Conservation (phyloP, 2,888 invertebrate genomes). For the Saturnia japonica region DNA sequence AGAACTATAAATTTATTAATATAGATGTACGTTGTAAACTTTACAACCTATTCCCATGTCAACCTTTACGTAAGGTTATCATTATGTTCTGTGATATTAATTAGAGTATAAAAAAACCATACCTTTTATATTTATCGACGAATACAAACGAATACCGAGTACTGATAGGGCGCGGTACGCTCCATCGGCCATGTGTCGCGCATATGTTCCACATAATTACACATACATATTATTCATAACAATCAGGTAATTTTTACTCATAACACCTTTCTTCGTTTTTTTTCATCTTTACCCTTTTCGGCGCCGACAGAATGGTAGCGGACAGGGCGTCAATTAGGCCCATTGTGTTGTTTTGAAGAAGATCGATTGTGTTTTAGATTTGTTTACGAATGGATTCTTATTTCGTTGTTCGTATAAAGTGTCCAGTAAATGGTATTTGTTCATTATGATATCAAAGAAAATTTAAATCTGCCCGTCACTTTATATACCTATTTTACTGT, state of each 20-base stretch:
- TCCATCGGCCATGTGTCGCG: slow-evolving; percentile 68
- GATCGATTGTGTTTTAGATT: slow-evolving; percentile 43
- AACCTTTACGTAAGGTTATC: not conserved
- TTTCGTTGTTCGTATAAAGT: slow-evolving; percentile 2
- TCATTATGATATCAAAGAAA: not conserved
- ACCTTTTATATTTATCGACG: slow-evolving; percentile 21
- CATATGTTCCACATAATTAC: slow-evolving; percentile 64
- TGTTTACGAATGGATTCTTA: slow-evolving; percentile 28
- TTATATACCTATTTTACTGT: not conserved
- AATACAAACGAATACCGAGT: slow-evolving; percentile 42
- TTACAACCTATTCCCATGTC: not conserved
- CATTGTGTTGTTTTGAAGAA: slow-evolving; percentile 43
- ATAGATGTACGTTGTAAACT: no score
- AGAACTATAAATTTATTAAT: no score
- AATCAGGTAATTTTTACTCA: slow-evolving; percentile 63
- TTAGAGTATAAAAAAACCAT: slow-evolving; percentile 20
- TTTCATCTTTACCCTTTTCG: slow-evolving; percentile 60
- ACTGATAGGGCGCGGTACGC: slow-evolving; percentile 62
- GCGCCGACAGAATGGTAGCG: slow-evolving; percentile 56
- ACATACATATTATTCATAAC: slow-evolving; percentile 58
- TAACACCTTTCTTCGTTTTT: slow-evolving; percentile 61
- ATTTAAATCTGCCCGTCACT: not conserved
- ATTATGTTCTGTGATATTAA: slow-evolving; percentile 16
- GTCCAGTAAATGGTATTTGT: not conserved
- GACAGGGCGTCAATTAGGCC: slow-evolving; percentile 60